phyloP scores from a whole-genome alignment of 2,888 invertebrate species.

The Sinohyriopsis cumingii region DNA sequence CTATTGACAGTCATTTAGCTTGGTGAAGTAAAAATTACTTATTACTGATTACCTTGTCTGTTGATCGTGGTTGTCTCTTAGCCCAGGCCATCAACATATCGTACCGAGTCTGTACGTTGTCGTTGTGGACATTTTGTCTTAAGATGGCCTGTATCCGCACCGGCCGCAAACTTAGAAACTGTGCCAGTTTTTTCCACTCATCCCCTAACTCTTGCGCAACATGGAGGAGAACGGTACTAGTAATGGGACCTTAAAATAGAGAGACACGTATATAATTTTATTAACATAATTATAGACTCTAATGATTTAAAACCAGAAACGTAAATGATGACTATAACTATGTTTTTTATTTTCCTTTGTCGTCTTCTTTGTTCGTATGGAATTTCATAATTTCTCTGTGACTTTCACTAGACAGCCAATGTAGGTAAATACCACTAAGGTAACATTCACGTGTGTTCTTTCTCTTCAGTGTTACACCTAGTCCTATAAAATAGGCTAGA shows the following conservation, averaged over 20 bases:
- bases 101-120: constrained; percentile 56
- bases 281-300: neutral
- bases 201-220: constrained; percentile 62
- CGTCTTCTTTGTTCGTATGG: no score
- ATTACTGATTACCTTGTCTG: constrained; percentile 57
- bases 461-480: no score
- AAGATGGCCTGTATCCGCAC: constrained; percentile 66
- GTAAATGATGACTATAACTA: no score
- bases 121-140: constrained; percentile 59
- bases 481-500: no score
- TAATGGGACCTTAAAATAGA: constrained; percentile 51
- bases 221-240: constrained; percentile 52
- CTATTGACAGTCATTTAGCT: neutral
- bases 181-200: constrained; percentile 64
- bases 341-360: no score
- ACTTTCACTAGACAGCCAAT: no score
- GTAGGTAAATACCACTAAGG: no score
- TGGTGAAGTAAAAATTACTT: neutral
- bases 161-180: constrained; percentile 54
- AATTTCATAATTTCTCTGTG: no score
- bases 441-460: no score
- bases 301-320: neutral
- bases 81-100: constrained; percentile 69
- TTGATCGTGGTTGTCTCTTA: constrained; percentile 60
- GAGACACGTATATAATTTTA: neutral